Conservation (phyloP, 2,888 invertebrate species). For the Diabrotica balteata region DNA sequence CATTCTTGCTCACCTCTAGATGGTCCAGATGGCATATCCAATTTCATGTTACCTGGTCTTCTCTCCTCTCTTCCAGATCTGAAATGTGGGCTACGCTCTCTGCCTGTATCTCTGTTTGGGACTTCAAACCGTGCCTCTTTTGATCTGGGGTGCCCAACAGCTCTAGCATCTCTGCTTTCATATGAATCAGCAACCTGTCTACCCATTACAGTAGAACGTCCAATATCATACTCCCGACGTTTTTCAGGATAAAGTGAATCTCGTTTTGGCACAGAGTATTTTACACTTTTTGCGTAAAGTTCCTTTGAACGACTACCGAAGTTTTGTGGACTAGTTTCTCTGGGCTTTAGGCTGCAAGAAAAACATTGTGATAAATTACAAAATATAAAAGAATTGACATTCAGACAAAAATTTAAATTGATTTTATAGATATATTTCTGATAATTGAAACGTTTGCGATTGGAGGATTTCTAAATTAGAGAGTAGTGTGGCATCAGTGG, state of each 20-base stretch:
- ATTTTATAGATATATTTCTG: too few relatives aligned
- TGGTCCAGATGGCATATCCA: slow-evolving; percentile 47
- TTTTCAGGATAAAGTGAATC: slow-evolving; percentile 50
- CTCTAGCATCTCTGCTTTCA: slow-evolving; percentile 43
- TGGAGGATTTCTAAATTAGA: too few relatives aligned
- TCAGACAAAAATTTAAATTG: too few relatives aligned
- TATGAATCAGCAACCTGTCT: slow-evolving; percentile 40
- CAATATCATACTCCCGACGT: slow-evolving; percentile 48
- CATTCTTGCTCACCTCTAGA: slow-evolving; percentile 41
- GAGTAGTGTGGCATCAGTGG: too few relatives aligned
- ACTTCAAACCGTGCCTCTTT: slow-evolving; percentile 52
- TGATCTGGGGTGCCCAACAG: slow-evolving; percentile 13
- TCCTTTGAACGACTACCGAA: slow-evolving; percentile 26
- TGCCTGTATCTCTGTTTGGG: slow-evolving; percentile 43
- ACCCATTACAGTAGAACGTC: slow-evolving; percentile 41
- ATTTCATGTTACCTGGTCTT: slow-evolving; percentile 44
- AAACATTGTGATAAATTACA: too few relatives aligned
- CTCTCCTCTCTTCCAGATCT: slow-evolving; percentile 48
- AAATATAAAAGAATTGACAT: too few relatives aligned
- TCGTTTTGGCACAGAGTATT: slow-evolving; percentile 49
- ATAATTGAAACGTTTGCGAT: too few relatives aligned
- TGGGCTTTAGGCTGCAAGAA: slow-evolving; percentile 46
- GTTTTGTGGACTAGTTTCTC: slow-evolving; percentile 48
- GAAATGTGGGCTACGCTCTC: slow-evolving; percentile 54
- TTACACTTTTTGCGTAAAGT: slow-evolving; percentile 27